A percentile compares a stretch with the other conserved stretches of the same genome.
Conservation (phyloP, 2,888 invertebrate species). For the Phragmatobia fuliginosa region DNA sequence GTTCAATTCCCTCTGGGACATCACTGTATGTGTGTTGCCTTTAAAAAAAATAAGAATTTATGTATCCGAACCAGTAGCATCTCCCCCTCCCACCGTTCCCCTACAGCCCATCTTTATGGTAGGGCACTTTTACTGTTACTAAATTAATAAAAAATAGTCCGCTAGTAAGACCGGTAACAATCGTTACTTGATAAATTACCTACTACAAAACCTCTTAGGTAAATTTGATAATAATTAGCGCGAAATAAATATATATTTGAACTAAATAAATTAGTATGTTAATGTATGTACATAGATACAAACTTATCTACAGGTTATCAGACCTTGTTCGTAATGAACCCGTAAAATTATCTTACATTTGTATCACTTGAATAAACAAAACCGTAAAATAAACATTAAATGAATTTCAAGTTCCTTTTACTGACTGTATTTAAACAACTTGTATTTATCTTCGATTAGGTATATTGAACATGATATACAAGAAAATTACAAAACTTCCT, state of each 20-base stretch:
- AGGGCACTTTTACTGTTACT: too few species aligned
- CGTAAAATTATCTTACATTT: neutral
- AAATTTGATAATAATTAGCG: neutral
- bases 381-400: neutral
- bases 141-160: too few species aligned
- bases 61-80: too few species aligned
- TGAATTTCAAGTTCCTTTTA: neutral
- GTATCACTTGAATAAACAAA: conserved; percentile 3
- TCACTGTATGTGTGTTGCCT: too few species aligned
- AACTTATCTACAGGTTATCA: neutral
- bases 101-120: too few species aligned
- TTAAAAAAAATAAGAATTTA: too few species aligned
- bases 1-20: too few species aligned
- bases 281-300: neutral
- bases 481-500: too few species aligned
- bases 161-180: too few species aligned
- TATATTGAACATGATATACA: neutral
- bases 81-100: too few species aligned
- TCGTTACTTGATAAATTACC: too few species aligned
- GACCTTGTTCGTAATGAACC: neutral
- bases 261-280: neutral
- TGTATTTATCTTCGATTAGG: neutral
- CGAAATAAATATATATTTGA: neutral
- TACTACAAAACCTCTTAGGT: neutral
- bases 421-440: neutral